Base-by-base conservation (phyloP, 2,888 invertebrate genomes). In the Sylvicola cinctus region DNA sequence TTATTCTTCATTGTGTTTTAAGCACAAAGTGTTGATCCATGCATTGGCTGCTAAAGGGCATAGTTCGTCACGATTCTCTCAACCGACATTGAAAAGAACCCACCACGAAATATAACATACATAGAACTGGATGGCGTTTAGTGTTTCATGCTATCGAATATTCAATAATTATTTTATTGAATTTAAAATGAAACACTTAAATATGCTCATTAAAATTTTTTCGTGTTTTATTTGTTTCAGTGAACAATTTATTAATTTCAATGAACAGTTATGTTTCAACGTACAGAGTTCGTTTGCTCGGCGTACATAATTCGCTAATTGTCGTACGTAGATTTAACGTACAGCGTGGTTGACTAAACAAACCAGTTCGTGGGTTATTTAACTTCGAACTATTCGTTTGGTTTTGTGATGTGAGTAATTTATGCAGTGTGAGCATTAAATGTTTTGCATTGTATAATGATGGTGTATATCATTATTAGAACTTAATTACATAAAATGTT, bases 41-140 rank as follows among this genome's bases (percentile, higher is more conserved):
- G 39, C 32, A 13, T 31, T 43, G 4, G 38, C 36, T 5, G 10
- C 16, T 13, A 30, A 29, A 7, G 42, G 42, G 2, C 42, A 43
- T 27, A 43, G 42, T n/a, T n/a, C 26, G 14, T 43, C 3, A 43
- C 43, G 6, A 29, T 37, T 4, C 28, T 51, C 0, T 41, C 46
- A 2, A 41, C 44, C 3, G 46, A 51, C 32, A 6, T 41, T 16
- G 41, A 43, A 4, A 42, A 39, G 4, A 26, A 40, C 29, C 33
- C 35, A 4, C 39, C 43, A 1, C 17, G 39, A 11, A 49, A 47
- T 38, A 35, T 47, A 2, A 45, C 42, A 31, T 46, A 46, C 7
- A 46, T 52, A 12, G 41, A 50, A 31, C 35, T 50, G 31, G 47
- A 49, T 35, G 35, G 44, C n/a, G 41, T 39, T 6, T 47, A 48